A percentile compares a stretch with the other conserved stretches of the same genome.
These are phyloP conservation scores for Paragorgia papillata DNA, from an alignment of 92 coral and sea anemone genomes.

Conservation along the genomic window DNA sequence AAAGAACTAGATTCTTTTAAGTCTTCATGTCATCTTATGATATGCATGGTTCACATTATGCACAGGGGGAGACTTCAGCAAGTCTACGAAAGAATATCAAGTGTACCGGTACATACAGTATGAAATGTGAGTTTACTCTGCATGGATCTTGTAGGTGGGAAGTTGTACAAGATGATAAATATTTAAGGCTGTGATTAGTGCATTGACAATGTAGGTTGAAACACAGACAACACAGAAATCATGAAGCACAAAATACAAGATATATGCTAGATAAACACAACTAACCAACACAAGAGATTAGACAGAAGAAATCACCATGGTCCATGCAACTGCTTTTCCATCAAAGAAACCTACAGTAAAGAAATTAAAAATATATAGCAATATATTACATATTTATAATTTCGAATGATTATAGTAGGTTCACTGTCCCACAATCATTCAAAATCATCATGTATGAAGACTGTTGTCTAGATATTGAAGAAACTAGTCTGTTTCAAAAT, in stretches of 20 bases:
- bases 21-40: too few species aligned
- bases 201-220: conserved; percentile 84
- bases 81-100: not conserved
- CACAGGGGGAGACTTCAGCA: too few species aligned
- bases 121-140: not conserved
- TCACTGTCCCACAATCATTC: too few species aligned
- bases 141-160: not conserved
- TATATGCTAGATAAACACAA: conserved; percentile 85
- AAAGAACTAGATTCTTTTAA: too few species aligned
- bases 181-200: conserved; percentile 61
- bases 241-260: conserved; percentile 76
- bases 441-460: too few species aligned
- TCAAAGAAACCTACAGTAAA: conserved; percentile 67
- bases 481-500: too few species aligned
- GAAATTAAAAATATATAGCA: too few species aligned
- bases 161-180: conserved; percentile 17
- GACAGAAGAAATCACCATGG: conserved; percentile 62
- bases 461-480: too few species aligned
- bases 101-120: too few species aligned
- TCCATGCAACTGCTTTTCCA: conserved; percentile 68
- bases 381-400: too few species aligned
- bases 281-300: conserved; percentile 82
- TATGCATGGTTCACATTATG: too few species aligned
- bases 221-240: conserved; percentile 91
- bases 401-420: too few species aligned